Evolutionary conservation across 2,113 vertebrate species (phyloP).

Genomic region (Etheostoma cragini): DNA sequence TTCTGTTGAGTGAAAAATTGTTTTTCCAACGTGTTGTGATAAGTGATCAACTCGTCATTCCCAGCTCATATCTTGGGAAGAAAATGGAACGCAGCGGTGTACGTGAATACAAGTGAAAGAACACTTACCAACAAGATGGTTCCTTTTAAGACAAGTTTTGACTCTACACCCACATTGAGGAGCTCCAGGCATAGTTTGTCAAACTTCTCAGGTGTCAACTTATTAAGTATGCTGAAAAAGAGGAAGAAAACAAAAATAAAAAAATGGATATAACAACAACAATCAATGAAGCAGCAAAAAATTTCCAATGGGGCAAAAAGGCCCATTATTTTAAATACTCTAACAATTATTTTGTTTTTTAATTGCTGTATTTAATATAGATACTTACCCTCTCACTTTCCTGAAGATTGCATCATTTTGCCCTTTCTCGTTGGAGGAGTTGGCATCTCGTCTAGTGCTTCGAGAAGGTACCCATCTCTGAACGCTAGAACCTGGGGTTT

Average conservation of each 20-base stretch:
- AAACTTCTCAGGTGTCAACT: constrained; percentile 99
- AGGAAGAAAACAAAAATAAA: neutral
- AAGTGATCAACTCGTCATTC: too few species aligned
- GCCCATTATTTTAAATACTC: neutral
- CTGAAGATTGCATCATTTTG: constrained; percentile 98
- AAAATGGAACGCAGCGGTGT: too few species aligned
- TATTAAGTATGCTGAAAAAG: constrained; percentile 96
- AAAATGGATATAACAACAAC: neutral
- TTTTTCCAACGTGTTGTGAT: too few species aligned
- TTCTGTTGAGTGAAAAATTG: too few species aligned
- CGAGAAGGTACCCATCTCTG: constrained; percentile 99
- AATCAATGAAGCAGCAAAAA: neutral
- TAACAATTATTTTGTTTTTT: neutral
- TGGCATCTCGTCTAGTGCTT: constrained; percentile 99
- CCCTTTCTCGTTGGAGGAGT: constrained; percentile 97
- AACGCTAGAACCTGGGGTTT: constrained; percentile 98
- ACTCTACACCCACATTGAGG: constrained; percentile 99
- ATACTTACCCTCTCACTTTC: constrained; percentile 98
- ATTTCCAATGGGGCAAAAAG: neutral
- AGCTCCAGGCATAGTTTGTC: constrained; percentile 99
- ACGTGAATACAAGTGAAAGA: neutral
- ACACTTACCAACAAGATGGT: constrained; percentile 97
- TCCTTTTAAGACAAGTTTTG: constrained; percentile 99
- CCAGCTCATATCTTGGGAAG: too few species aligned
- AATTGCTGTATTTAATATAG: neutral